Percentiles rank a stretch among this genome's conserved stretches.
These are phyloP conservation scores for Stegostoma tigrinum DNA, from an alignment of 2,113 vertebrate genomes.

Conservation along the genomic window DNA sequence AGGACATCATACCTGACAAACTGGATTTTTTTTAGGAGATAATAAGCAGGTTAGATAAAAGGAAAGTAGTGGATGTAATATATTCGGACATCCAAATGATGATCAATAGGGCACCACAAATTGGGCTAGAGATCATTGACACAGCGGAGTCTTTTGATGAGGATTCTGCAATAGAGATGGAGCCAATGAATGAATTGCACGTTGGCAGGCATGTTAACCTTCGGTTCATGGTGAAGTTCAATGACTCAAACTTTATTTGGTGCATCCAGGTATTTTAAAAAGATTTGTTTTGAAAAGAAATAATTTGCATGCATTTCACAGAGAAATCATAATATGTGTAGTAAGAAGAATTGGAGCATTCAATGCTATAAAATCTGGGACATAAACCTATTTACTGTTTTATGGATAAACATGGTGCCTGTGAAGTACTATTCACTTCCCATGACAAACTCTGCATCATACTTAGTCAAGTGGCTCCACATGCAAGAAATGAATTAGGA, in stretches of 20 bases:
- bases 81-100: no score
- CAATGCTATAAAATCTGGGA: no score
- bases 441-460: not conserved
- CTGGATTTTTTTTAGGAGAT: no score
- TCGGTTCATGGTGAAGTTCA: slow-evolving; percentile 69
- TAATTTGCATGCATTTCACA: not conserved
- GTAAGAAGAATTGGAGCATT: no score
- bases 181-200: slow-evolving; percentile 79
- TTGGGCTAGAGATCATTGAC: slow-evolving; percentile 61
- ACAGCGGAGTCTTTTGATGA: slow-evolving; percentile 61
- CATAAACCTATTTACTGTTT: no score
- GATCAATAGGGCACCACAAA: no score
- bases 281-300: not conserved
- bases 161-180: slow-evolving; percentile 67
- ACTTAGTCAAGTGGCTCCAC: not conserved
- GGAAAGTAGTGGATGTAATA: no score
- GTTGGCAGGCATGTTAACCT: slow-evolving; percentile 72
- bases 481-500: not conserved
- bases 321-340: not conserved
- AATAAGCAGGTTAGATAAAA: no score
- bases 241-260: slow-evolving; percentile 64
- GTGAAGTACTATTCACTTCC: not conserved
- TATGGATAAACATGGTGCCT: no score
- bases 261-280: slow-evolving; percentile 74
- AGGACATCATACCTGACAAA: no score